Percentiles rank a stretch among this genome's conserved stretches.
Evolutionary conservation across 1,140 invertebrate species (phyloP).

Genomic region (Trachymyrmex cornetzi): DNA sequence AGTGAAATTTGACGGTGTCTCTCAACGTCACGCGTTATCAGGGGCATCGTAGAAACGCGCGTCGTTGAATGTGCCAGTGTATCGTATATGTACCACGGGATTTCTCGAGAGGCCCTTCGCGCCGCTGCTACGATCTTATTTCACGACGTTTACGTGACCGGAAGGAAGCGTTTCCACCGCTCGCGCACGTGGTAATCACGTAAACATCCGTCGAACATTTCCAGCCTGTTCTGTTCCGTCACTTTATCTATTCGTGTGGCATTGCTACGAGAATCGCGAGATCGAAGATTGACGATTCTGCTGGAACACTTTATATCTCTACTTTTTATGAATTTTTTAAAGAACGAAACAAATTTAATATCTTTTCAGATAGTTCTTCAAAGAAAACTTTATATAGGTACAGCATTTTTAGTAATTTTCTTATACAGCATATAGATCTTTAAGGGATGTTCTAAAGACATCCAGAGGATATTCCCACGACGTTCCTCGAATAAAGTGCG

Average conservation of each 20-base stretch:
- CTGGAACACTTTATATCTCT: background rate
- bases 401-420: background rate
- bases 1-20: constrained; percentile 51
- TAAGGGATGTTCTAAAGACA: too few species aligned
- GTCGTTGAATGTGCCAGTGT: constrained; percentile 17
- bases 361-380: background rate
- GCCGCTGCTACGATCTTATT: constrained; percentile 18
- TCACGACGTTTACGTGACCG: constrained; percentile 56
- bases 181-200: constrained; percentile 28
- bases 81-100: background rate
- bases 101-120: constrained; percentile 19
- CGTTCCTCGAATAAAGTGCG: too few species aligned
- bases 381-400: too few species aligned
- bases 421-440: too few species aligned
- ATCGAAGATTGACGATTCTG: background rate
- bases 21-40: constrained; percentile 37
- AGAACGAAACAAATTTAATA: background rate
- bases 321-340: constrained; percentile 4
- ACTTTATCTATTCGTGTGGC: background rate
- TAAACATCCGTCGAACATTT: constrained; percentile 52
- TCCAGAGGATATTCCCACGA: too few species aligned
- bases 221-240: constrained; percentile 1
- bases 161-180: constrained; percentile 23
- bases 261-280: background rate
- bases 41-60: constrained; percentile 21